Conservation (phyloP, 2,797 vertebrate genomes). For the Agapornis canus region DNA sequence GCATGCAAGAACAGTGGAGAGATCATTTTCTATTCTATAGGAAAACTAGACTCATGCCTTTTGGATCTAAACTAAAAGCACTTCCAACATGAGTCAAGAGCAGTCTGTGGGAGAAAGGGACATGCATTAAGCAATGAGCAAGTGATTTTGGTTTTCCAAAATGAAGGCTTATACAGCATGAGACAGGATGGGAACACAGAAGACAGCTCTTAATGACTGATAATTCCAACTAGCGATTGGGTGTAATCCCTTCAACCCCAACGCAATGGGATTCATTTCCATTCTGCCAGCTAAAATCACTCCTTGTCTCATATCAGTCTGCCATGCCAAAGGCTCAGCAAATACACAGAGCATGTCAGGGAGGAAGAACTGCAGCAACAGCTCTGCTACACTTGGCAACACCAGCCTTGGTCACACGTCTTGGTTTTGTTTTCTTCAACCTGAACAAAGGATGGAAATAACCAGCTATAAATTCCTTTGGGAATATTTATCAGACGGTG, state of each 20-base stretch:
- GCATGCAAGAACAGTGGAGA: neutral
- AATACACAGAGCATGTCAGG: neutral
- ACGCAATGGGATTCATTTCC: neutral
- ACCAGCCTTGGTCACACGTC: neutral
- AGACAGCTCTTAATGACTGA: neutral
- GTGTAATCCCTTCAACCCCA: neutral
- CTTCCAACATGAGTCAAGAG: neutral
- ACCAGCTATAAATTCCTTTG: neutral
- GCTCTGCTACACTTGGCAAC: neutral
- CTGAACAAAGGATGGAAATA: neutral
- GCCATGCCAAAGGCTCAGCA: neutral
- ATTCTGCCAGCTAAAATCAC: neutral
- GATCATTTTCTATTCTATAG: neutral
- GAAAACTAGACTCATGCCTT: fast-evolving
- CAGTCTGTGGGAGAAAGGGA: neutral
- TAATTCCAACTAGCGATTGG: neutral
- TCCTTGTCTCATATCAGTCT: neutral
- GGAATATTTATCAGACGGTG: neutral
- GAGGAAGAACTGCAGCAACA: neutral
- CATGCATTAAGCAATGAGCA: neutral
- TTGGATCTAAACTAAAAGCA: neutral
- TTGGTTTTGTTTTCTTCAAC: neutral
- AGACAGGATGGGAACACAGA: neutral
- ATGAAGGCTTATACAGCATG: neutral
- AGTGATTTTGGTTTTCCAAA: neutral